Base-by-base conservation (phyloP, 2,797 vertebrate genomes). In the Anguilla pacifica region DNA sequence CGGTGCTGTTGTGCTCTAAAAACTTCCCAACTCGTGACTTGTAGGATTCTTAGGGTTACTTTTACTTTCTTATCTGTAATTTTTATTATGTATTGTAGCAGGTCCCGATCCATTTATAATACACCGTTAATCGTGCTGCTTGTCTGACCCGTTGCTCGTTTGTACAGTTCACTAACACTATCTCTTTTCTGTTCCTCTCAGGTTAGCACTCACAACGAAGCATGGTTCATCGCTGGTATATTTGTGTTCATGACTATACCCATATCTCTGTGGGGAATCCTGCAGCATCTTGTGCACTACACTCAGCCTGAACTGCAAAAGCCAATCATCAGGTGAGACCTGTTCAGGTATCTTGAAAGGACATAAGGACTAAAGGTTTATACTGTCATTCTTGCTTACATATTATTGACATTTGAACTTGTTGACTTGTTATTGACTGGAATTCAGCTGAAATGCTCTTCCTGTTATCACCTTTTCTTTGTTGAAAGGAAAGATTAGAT, bases 141-240 rank as follows among this genome's bases (percentile, higher is more conserved):
- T 77, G 35, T 43, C 5, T 77, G 70, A 77, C 15, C 17, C 6
- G 1, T 46, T 39, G 17, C 13, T 15, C 35, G 25, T 77, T 35
- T 43, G 15, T 19, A 43, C 39, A 35, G 31, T 35, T 39, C 1
- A 35, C 1, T 51, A 17, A 1, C 17, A 81, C n/a, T 3, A 49
- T 25, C 6, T 81, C 7, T 70, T 85, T 79, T 7, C 90, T 90
- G 4, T 88, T 49, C 57, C 89, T 89, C 85, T 51, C 94, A 99
- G 99, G 97, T 98, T 91, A 96, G 97, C 88, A 97, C 97, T 82
- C 97, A 98, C 90, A 99, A 97, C 88, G 99, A 98, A 94, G 98
- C 98, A 55, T 99, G 99, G 98, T 99, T 99, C 93, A 99, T 99
- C 0, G 99, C 99, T 87, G 98, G 98, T 55, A 98, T 99, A 92